Evolutionary conservation across 1,140 invertebrate species (phyloP).

Genomic region (Heliconius melpomene): DNA sequence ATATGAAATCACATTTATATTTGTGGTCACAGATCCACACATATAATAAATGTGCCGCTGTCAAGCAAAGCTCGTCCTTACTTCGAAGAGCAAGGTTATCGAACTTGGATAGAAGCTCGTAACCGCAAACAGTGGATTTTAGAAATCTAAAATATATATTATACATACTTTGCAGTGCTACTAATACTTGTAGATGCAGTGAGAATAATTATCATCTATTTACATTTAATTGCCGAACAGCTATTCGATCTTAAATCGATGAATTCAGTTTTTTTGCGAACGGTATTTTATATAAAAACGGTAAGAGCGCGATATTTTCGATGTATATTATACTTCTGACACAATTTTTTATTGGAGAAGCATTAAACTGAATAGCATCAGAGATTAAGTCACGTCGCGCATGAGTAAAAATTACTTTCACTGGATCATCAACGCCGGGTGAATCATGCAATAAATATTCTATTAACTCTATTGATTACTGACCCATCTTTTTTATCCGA

Average conservation of each 20-base stretch:
- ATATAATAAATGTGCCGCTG: too few relatives aligned
- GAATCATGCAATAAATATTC: constrained; percentile 17
- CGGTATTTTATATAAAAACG: neutral
- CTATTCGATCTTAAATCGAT: neutral
- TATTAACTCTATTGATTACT: neutral
- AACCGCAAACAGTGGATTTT: neutral
- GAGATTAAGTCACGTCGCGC: constrained; percentile 38
- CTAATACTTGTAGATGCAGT: neutral
- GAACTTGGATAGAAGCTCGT: too few relatives aligned
- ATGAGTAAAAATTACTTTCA: constrained; percentile 32
- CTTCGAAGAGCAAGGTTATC: too few relatives aligned
- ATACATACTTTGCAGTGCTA: neutral
- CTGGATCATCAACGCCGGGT: constrained; percentile 14
- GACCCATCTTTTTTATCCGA: neutral
- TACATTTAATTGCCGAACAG: neutral
- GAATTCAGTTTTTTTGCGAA: neutral
- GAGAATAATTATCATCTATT: neutral
- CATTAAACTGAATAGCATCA: constrained; percentile 16
- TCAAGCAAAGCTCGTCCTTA: too few relatives aligned
- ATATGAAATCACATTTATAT: too few relatives aligned
- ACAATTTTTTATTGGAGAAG: neutral
- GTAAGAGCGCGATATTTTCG: neutral
- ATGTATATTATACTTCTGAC: neutral
- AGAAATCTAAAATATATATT: neutral
- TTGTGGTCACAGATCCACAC: too few relatives aligned